phyloP scores from a whole-genome alignment of 2,888 invertebrate genomes.

The Rapana venosa region DNA sequence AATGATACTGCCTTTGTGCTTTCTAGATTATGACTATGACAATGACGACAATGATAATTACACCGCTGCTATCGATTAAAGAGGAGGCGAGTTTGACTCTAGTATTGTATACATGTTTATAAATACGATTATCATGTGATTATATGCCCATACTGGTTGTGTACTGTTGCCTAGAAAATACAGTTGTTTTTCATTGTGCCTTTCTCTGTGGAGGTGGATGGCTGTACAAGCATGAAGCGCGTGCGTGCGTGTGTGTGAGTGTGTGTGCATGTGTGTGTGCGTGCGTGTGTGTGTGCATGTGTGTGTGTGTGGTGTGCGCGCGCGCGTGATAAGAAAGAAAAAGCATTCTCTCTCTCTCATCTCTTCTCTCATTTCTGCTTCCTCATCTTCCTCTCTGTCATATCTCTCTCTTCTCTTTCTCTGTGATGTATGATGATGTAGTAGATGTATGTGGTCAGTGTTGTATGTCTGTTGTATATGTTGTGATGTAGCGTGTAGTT shows the following conservation, averaged over 20 bases:
- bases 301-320: no score
- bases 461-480: no score
- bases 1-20: constrained; percentile 21
- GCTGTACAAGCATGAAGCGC: neutral
- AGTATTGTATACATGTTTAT: constrained; percentile 29
- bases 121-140: neutral
- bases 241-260: constrained; percentile 15
- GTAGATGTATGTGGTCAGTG: no score
- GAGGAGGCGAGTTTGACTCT: neutral
- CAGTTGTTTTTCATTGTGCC: neutral
- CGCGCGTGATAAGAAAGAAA: no score
- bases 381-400: no score
- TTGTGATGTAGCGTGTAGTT: no score
- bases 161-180: constrained; percentile 29
- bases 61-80: neutral
- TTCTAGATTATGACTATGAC: neutral
- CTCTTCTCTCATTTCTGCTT: no score
- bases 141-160: constrained; percentile 22
- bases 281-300: neutral
- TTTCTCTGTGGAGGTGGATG: neutral
- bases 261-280: neutral
- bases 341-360: no score
- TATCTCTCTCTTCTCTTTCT: no score
- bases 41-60: neutral
- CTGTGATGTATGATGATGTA: no score